A percentile compares a stretch with the other conserved stretches of the same genome.
These are phyloP conservation scores for Hiodon tergisus DNA, from an alignment of 2,113 vertebrate genomes.

Conservation along the genomic window DNA sequence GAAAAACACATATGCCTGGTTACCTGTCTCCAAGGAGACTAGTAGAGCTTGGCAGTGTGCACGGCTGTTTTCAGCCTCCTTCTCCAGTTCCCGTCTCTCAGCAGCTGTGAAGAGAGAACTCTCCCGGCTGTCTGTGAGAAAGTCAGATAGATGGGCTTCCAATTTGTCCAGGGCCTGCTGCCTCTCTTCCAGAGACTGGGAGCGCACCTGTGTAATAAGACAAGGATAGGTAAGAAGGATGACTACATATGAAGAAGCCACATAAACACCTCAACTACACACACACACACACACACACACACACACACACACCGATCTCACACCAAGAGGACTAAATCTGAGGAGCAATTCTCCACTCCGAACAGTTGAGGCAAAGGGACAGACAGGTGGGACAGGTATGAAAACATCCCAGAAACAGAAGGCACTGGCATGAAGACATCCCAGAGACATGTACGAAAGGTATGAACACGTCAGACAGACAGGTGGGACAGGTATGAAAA, in stretches of 20 bases:
- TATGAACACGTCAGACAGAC: no score
- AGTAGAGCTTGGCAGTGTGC: conserved; percentile 77
- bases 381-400: no score
- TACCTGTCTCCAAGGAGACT: conserved; percentile 85
- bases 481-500: background rate
- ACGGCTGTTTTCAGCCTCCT: conserved; percentile 75
- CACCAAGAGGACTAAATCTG: no score
- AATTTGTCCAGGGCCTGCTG: conserved; percentile 77
- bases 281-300: background rate
- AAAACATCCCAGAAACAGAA: no score
- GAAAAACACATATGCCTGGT: background rate
- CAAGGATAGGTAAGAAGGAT: background rate
- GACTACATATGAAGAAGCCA: background rate
- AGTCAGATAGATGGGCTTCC: conserved; percentile 79
- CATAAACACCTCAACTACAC: background rate
- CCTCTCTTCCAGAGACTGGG: conserved; percentile 68
- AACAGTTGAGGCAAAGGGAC: no score
- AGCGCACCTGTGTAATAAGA: conserved; percentile 63
- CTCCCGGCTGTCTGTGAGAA: conserved; percentile 83
- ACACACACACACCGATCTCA: no score
- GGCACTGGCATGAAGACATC: no score
- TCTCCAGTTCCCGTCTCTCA: conserved; percentile 75
- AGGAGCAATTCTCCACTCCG: no score
- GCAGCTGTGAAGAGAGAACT: conserved; percentile 76
- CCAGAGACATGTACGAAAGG: no score